Evolutionary conservation across 2,113 vertebrate species (phyloP), one percentile per base, ranked within the genome.

Genomic region (Corvus hawaiiensis): DNA sequence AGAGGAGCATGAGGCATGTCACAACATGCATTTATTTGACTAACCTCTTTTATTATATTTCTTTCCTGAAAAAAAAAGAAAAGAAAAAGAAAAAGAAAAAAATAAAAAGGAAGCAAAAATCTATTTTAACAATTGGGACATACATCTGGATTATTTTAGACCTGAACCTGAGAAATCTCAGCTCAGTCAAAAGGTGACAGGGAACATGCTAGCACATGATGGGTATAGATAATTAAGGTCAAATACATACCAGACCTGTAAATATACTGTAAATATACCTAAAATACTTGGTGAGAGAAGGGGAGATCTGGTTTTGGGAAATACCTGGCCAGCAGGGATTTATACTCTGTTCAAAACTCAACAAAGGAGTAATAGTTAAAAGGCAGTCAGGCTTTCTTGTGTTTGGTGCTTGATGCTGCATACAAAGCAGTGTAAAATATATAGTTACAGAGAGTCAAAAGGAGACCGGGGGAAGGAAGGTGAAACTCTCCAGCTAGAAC

Each of bases 1-100:
- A 54, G 41, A 90, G 82, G 3, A 76, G 5, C 1, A 0, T 4
- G 51, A 54, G 49, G 46, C 0, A 0, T 35, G 16, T 63, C 35
- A 35, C 15, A 81, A 23, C 16, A 35, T 12, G 17, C 8, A 10
- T 49, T 58, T 67, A 6, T 76, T 35, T 90, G 26, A 4, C 13
- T 90, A 52, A 59, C 2, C 3, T 33, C 3, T 51, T 63, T 32
- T 26, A 51, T 28, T 23, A 8, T 14, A 8, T 27, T n/a, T 54
- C 7, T 28, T n/a, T 27, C 4, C 5, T 7, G 3, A 3, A 18
- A 6, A 27, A 16, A n/a, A 18, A 41, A 44, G 46, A n/a, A 23
- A 28, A 30, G 6, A 4, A 5, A 46, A 10, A 12, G 30, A n/a
- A 56, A 20, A 5, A 17, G 10, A 37, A 11, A 14, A 11, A 16